Conservation (phyloP, 2,888 invertebrate species). For the Gerris lacustris region DNA sequence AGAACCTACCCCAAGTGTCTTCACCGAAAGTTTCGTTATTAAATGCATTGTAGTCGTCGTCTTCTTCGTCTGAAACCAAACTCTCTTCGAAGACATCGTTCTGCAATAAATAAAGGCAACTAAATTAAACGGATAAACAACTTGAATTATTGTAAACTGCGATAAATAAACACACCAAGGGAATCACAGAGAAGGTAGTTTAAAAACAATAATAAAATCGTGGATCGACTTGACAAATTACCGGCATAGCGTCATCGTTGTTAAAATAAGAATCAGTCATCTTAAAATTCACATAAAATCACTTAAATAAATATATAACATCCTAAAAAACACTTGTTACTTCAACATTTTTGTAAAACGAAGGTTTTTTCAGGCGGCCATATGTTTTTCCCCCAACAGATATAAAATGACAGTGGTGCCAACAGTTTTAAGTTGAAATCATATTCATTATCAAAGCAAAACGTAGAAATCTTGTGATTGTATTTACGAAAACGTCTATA, state of each 20-base stretch:
- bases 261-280: slow-evolving; percentile 1
- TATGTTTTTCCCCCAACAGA: background rate
- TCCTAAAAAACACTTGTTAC: background rate
- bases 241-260: background rate
- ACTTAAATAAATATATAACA: background rate
- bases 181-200: background rate
- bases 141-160: too few relatives aligned
- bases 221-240: background rate
- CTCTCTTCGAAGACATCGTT: slow-evolving; percentile 22
- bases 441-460: background rate
- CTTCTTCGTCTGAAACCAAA: slow-evolving; percentile 38
- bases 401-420: background rate
- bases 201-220: background rate
- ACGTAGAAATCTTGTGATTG: too few relatives aligned
- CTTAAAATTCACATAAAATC: background rate
- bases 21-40: slow-evolving; percentile 88
- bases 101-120: slow-evolving; percentile 12
- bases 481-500: too few relatives aligned
- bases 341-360: background rate
- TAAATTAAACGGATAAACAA: background rate
- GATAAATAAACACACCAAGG: background rate
- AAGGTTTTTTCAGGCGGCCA: background rate
- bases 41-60: slow-evolving; percentile 79
- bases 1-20: slow-evolving; percentile 34
- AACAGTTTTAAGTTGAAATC: background rate